Base-by-base conservation (phyloP, 2,797 vertebrate species). In the Rallus crepitans region DNA sequence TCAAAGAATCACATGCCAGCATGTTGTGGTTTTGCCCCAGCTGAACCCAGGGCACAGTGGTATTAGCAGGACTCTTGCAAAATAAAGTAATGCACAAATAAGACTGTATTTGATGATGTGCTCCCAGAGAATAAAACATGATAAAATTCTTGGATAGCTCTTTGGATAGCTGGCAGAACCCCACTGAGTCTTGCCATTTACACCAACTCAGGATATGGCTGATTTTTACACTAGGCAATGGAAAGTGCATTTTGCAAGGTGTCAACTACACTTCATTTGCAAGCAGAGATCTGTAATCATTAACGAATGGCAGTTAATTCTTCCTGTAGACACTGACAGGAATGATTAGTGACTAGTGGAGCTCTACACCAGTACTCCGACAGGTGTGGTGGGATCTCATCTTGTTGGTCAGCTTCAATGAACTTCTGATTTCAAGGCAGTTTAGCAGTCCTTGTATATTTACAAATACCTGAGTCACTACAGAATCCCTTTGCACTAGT, bases 291-390 rank as follows among this genome's bases (percentile, higher is more conserved):
- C 75, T 47, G 70, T 79, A 87, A 55, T 81, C 76, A 73, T 81
- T 88, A 63, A 82, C 19, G 88, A 88, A 60, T 55, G 66, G 50
- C 71, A 89, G 71, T 45, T 95, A 91, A 84, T 94, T 90, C 76
- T 82, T 89, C 64, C 40, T 47, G 64, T 61, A 87, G 13, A 39
- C 47, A 52, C 31, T 76, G 60, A 76, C 60, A 93, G 88, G 77
- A 91, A 90, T 80, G 7, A 90, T 80, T 71, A 70, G 47, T 35
- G n/a, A 35, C 42, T 89, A 63, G 72, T 55, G 88, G 72, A 76
- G 59, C 42, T 82, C 59, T 87, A 60, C 18, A 71, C 11, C 48
- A 66, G 18, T 11, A 17, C 13, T 61, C 33, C 35, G 42, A 42
- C 37, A 71, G 53, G 27, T 50, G 72, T 72, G 72, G 25, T 50